These are phyloP conservation scores for Danio aesculapii DNA, from an alignment of 2,797 vertebrate genomes.

Conservation along the genomic window DNA sequence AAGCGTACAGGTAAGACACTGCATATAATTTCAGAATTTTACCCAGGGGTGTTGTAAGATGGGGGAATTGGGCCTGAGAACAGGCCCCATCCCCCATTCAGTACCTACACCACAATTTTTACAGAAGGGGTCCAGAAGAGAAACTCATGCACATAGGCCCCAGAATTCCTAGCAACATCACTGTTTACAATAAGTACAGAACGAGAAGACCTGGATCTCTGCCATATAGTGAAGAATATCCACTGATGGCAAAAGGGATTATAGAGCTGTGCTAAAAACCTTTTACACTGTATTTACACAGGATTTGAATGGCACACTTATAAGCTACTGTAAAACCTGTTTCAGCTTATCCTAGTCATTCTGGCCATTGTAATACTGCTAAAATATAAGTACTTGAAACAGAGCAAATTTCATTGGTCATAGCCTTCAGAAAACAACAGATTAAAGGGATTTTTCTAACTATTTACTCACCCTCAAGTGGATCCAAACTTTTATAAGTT, in stretches of 20 bases:
- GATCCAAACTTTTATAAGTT: no score
- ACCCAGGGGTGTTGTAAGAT: no score
- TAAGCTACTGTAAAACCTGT: background rate
- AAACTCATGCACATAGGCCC: no score
- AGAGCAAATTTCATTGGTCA: background rate
- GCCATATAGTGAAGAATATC: background rate
- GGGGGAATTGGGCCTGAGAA: no score
- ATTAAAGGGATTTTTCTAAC: no score
- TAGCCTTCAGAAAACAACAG: background rate
- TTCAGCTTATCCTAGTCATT: background rate
- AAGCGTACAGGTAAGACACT: background rate
- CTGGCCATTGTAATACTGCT: background rate
- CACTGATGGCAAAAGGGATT: background rate
- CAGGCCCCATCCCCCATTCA: no score
- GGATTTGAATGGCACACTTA: background rate
- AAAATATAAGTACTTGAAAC: background rate
- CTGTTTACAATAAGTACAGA: background rate
- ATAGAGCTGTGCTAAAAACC: background rate
- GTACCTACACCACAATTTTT: no score
- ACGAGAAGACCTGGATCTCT: constrained; percentile 39
- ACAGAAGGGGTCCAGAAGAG: no score
- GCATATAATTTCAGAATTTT: constrained; percentile 4
- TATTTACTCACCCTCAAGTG: no score
- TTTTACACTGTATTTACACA: background rate
- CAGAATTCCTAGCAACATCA: no score